Evolutionary conservation across 2,113 vertebrate genomes (phyloP).

Genomic region (Ciconia boyciana): DNA sequence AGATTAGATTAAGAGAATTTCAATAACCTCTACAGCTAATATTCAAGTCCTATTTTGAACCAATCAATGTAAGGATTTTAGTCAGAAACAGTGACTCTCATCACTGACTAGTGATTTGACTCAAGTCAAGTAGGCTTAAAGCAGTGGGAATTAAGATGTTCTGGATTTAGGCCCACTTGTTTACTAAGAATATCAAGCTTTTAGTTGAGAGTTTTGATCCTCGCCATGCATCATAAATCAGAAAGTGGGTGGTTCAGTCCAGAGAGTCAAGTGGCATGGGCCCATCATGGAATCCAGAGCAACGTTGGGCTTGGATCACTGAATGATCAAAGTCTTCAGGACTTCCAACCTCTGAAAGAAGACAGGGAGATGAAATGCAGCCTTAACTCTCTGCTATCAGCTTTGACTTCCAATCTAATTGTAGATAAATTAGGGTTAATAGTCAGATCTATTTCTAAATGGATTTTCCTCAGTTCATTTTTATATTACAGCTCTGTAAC

Average conservation of each 20-base stretch:
- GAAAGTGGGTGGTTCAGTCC: not conserved
- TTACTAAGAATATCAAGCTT: not conserved
- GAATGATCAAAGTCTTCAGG: not conserved
- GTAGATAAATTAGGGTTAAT: not conserved
- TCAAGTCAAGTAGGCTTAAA: not conserved
- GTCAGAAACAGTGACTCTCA: not conserved
- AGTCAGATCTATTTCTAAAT: not conserved
- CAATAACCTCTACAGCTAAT: not conserved
- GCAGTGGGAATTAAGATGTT: not conserved
- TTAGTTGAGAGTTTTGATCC: not conserved
- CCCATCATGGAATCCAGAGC: not conserved
- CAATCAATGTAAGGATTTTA: not conserved
- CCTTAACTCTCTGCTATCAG: not conserved
- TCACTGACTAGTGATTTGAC: not conserved
- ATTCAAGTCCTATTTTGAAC: not conserved
- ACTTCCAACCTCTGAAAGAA: not conserved
- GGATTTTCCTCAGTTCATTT: not conserved
- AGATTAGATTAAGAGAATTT: not conserved
- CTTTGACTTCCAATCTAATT: not conserved
- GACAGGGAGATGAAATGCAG: not conserved
- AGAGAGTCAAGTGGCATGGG: not conserved
- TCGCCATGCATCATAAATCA: not conserved
- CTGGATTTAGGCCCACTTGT: not conserved
- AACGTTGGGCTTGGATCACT: not conserved
- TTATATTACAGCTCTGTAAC: not conserved